A percentile compares a stretch with the other conserved stretches of the same genome.
phyloP scores from a whole-genome alignment of 2,888 invertebrate species.

The Alloscopus bannaensis region DNA sequence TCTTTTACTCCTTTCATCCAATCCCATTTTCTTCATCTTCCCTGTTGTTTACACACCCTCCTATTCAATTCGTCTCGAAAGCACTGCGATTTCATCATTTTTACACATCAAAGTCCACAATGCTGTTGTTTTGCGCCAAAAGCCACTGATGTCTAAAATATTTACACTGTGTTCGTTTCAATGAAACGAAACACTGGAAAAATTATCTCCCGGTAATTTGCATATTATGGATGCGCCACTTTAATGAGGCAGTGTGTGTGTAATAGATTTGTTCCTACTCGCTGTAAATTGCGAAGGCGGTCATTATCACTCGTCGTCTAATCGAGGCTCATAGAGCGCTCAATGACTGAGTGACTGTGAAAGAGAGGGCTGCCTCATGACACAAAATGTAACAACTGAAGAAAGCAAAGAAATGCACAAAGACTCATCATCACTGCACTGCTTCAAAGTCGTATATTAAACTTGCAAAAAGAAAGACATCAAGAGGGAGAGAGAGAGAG shows the following conservation, averaged over 20 bases:
- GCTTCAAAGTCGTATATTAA: background rate
- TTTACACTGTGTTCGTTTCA: no score
- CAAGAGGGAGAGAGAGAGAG: slow-evolving; percentile 28
- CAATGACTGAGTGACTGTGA: slow-evolving; percentile 48
- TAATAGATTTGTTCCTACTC: no score
- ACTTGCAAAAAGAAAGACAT: background rate
- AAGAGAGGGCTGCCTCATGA: slow-evolving; percentile 11
- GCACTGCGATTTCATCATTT: background rate
- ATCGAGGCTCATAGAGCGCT: slow-evolving; percentile 8
- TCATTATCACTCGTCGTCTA: slow-evolving; percentile 16
- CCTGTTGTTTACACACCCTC: no score
- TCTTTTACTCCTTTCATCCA: background rate
- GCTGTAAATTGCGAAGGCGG: slow-evolving; percentile 12
- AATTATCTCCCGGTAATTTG: no score
- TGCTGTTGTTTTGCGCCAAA: no score
- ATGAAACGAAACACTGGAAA: no score
- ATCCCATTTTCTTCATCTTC: background rate
- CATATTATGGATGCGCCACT: no score
- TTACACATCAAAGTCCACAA: no score
- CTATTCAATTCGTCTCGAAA: background rate
- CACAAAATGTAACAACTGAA: slow-evolving; percentile 13
- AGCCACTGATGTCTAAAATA: no score
- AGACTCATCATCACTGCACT: background rate
- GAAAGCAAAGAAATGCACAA: background rate
- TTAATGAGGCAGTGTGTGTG: no score